Percentiles rank a stretch among this genome's conserved stretches.
Conservation (phyloP, 2,113 vertebrate genomes). For the Asarcornis scutulata region DNA sequence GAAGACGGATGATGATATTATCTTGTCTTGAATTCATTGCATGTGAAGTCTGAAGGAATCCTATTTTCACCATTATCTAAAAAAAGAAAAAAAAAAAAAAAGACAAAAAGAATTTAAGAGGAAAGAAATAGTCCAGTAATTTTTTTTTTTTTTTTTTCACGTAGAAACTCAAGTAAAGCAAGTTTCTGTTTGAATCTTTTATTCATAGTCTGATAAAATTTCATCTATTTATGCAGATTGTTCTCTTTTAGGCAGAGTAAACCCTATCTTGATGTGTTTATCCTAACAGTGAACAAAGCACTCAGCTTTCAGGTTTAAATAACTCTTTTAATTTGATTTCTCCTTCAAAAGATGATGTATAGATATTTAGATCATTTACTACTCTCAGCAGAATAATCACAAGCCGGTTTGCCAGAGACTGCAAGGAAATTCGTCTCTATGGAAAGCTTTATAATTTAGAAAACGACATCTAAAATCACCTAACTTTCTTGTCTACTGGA, state of each 20-base stretch:
- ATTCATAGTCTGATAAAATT: slow-evolving; percentile 37
- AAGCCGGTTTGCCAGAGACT: background rate
- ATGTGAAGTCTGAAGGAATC: slow-evolving; percentile 62
- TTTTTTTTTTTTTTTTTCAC: slow-evolving; percentile 19
- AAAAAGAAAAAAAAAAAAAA: background rate
- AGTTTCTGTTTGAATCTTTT: slow-evolving; percentile 25
- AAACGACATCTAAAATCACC: slow-evolving; percentile 11
- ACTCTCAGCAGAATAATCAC: slow-evolving; percentile 19
- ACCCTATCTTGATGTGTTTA: slow-evolving; percentile 8
- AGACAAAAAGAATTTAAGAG: slow-evolving; percentile 12
- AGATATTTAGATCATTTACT: slow-evolving; percentile 33
- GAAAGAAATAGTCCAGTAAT: slow-evolving; percentile 6
- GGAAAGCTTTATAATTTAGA: slow-evolving; percentile 30
- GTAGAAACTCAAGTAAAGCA: background rate
- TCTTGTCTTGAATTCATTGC: slow-evolving; percentile 30
- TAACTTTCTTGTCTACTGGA: background rate
- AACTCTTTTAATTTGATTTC: background rate
- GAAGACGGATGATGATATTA: slow-evolving; percentile 65
- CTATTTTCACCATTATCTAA: slow-evolving; percentile 57
- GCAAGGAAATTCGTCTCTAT: background rate
- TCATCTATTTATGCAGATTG: slow-evolving; percentile 21
- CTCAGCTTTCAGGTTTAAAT: slow-evolving; percentile 10
- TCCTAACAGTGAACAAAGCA: background rate
- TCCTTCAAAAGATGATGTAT: background rate
- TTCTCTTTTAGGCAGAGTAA: slow-evolving; percentile 28